Base-by-base conservation (phyloP, 2,113 vertebrate species). In the Rhynchomys soricoides region DNA sequence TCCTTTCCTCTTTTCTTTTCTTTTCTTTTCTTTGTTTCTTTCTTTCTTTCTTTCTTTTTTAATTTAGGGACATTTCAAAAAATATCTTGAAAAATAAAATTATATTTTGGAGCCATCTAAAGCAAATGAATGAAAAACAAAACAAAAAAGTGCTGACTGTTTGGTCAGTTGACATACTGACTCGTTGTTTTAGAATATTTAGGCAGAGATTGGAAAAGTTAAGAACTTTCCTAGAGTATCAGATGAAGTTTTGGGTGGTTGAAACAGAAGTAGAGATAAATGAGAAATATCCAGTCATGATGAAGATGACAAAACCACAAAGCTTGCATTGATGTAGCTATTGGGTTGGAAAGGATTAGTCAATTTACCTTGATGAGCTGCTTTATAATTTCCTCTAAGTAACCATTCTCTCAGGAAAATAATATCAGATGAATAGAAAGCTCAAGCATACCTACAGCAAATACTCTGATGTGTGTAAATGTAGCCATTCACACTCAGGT, bases 281-380 rank as follows among this genome's bases (percentile, higher is more conserved):
- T 78, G 43, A 90, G 31, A 59, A 93, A 31, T 52, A 78, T 83
- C 34, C 10, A 94, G 77, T 94, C 24, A 94, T 68, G 37, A 87
- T 83, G 55, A 91, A 57, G 86, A 88, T 87, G 94, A 62, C 74
- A 93, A 95, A 94, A 93, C 71, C 29, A 75, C 71, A 70, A 26
- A 83, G 68, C 68, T 87, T 74, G 26, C 68, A 94, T 34, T 82
- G 59, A 91, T 90, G 22, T 19, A 94, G 66, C 78, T 31, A 5
- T 91, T 15, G 78, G n/a, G 24, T 90, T 95, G 52, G 90, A 97
- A 95, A 93, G 64, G 26, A 90, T 92, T 94, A 90, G 91, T 95
- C 70, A 90, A 5, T 90, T 92, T 96, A 97, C 77, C 34, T 93
- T 97, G 75, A 90, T 92, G 92, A 92, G 66, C 7, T 79, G 21